These are phyloP conservation scores for Acrobeloides nanus DNA, from an alignment of 2,888 invertebrate genomes.

Conservation along the genomic window DNA sequence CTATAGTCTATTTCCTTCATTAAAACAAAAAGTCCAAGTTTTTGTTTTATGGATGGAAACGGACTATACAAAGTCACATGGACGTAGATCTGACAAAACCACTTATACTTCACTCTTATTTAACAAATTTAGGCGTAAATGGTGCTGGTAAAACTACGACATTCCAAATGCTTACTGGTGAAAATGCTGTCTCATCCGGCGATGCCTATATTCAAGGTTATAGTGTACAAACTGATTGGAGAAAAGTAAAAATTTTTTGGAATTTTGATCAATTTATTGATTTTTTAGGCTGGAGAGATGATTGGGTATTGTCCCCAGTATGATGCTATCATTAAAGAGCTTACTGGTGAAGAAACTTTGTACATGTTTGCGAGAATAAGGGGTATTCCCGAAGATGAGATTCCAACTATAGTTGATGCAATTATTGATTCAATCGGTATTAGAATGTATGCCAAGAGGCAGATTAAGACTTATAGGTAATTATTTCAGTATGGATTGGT, in stretches of 20 bases:
- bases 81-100: too few species aligned
- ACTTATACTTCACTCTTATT: too few species aligned
- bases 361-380: slow-evolving; percentile 64
- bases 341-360: slow-evolving; percentile 67
- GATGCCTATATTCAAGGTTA: slow-evolving; percentile 40
- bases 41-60: too few species aligned
- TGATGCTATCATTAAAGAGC: slow-evolving; percentile 66
- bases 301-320: slow-evolving; percentile 71
- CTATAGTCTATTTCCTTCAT: too few species aligned
- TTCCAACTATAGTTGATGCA: slow-evolving; percentile 18
- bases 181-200: slow-evolving; percentile 37
- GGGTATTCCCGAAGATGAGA: slow-evolving; percentile 58
- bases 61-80: too few species aligned
- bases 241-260: too few species aligned
- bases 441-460: slow-evolving; percentile 19
- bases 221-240: slow-evolving; percentile 38
- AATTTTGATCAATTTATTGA: too few species aligned
- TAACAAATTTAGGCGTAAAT: slow-evolving; percentile 39
- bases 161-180: slow-evolving; percentile 43
- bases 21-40: too few species aligned
- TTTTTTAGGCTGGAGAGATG: slow-evolving; percentile 10
- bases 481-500: background rate
- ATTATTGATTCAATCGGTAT: slow-evolving; percentile 24
- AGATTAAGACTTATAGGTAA: slow-evolving; percentile 27
- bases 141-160: slow-evolving; percentile 48